These are phyloP conservation scores for Drosophila meridiana DNA, from an alignment of 2,888 invertebrate species.

Conservation along the genomic window DNA sequence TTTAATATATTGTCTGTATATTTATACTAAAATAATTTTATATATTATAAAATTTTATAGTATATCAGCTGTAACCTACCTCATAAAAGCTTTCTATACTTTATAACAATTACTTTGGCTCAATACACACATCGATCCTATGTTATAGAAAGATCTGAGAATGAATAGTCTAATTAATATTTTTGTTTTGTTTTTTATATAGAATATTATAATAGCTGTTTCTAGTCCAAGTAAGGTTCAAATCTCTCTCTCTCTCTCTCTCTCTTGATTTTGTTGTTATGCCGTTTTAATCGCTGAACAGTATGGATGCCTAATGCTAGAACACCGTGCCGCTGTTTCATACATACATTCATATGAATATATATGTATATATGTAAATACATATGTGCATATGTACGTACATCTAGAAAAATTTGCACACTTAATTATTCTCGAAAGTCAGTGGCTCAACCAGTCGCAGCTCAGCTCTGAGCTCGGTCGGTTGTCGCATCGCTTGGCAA, in stretches of 20 bases:
- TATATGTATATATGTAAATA: not conserved
- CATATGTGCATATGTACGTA: not conserved
- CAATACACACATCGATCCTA: no score
- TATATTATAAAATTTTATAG: no score
- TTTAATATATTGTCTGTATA: not conserved
- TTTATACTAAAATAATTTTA: not conserved
- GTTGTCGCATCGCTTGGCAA: constrained; percentile 54
- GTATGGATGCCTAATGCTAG: constrained; percentile 17
- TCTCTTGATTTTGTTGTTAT: not conserved
- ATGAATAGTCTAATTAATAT: no score
- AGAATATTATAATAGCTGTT: not conserved
- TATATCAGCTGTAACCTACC: no score
- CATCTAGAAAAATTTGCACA: constrained; percentile 20
- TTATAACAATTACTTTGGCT: no score
- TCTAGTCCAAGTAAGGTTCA: not conserved
- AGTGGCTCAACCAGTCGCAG: constrained; percentile 63
- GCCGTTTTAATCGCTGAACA: constrained; percentile 17
- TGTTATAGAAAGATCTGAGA: no score
- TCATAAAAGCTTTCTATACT: no score
- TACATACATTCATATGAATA: not conserved
- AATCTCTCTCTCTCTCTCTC: no score
- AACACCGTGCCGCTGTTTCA: constrained; percentile 24
- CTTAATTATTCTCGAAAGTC: constrained; percentile 52
- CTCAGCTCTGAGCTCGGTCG: constrained; percentile 63
- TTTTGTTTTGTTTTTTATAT: no score